Evolutionary conservation across 2,888 invertebrate genomes (phyloP), one percentile per base, ranked within the genome.

Genomic region (Phyllotreta cruciferae): DNA sequence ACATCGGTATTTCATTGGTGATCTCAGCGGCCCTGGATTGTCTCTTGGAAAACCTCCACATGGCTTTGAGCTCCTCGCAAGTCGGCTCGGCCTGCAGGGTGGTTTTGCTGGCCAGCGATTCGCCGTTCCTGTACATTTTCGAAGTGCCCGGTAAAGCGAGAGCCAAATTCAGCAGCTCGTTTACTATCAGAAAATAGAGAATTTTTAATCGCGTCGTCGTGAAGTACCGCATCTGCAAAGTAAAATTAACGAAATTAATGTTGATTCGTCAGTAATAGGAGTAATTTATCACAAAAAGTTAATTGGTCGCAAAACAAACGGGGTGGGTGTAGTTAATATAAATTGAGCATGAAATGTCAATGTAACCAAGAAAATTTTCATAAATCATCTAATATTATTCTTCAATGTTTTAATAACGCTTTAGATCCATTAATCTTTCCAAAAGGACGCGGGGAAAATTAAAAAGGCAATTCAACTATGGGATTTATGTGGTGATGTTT

Each of bases 31-130:
- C 92, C 41, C 94, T 86, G 53, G 93, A 92, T 82, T 94, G 94
- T 63, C 94, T 83, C 81, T 93, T 93, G 10, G 93, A 94, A 82
- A 93, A 92, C 80, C 91, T 89, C 95, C 94, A 95, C 93, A 95
- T 94, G 7, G 92, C 91, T 64, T 93, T 88, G 53, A 95, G 84
- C 77, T 94, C 91, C 71, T 94, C 93, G 79, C 95, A 95, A 56
- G 88, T 89, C 0, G 94, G 94, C 76, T 94, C 94, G 38, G 87
- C 85, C 11, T 82, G 78, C 69, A 85, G 82, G 57, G 78, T 78
- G 68, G 81, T 78, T 71, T 78, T 79, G 56, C 67, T 70, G 6
- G 72, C 66, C 8, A 77, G 72, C 39, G 76, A 77, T 73, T 80
- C 81, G 24, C 75, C 52, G 14, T 37, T 37, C 38, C 37, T 35